Conservation (phyloP, 2,888 invertebrate genomes). For the Eugnorisma glareosa region DNA sequence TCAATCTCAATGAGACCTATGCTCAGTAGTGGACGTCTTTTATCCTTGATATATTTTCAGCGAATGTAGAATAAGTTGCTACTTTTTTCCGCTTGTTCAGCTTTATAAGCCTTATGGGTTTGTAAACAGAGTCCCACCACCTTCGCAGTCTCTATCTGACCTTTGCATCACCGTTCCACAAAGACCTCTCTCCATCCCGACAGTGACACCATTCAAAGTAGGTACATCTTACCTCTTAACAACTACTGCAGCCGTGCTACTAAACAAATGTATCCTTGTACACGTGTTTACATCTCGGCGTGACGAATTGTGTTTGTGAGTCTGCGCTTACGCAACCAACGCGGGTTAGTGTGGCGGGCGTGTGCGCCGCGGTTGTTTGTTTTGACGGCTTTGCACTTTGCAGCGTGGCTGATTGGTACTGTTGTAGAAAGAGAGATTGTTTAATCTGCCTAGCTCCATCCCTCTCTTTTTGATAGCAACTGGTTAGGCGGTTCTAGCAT, state of each 20-base stretch:
- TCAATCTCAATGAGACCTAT: too few species aligned
- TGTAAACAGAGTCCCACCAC: background rate
- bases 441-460: background rate
- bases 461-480: background rate
- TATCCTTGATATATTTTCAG: background rate
- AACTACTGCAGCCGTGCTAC: slow-evolving; percentile 26
- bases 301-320: slow-evolving; percentile 63
- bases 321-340: slow-evolving; percentile 60
- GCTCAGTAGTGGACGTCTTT: background rate
- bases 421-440: background rate
- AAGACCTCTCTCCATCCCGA: slow-evolving; percentile 18
- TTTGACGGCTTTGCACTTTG: slow-evolving; percentile 47
- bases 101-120: background rate
- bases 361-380: slow-evolving; percentile 55
- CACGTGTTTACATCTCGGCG: slow-evolving; percentile 62
- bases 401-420: slow-evolving; percentile 22
- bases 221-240: slow-evolving; percentile 32
- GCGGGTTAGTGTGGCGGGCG: slow-evolving; percentile 48
- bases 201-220: slow-evolving; percentile 39
- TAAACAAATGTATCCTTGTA: slow-evolving; percentile 57
- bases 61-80: too few species aligned
- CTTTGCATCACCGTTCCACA: slow-evolving; percentile 1
- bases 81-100: background rate
- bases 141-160: background rate
- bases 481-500: background rate